These are phyloP conservation scores for Apocheima hispidaria DNA, from an alignment of 2,888 invertebrate species.

Conservation along the genomic window DNA sequence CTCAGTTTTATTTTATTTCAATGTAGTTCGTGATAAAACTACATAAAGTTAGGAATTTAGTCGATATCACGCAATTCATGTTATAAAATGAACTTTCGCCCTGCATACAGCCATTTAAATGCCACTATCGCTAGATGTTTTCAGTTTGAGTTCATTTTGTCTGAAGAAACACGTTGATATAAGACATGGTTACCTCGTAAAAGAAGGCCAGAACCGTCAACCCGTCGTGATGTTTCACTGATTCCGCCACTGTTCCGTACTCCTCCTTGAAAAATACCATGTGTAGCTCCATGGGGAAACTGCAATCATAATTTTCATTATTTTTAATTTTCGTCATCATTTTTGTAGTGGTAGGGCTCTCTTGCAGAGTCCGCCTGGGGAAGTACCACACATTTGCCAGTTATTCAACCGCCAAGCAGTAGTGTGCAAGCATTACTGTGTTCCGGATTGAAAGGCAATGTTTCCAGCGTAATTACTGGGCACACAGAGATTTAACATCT, in stretches of 20 bases:
- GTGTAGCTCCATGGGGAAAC: conserved; percentile 92
- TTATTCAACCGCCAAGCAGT: too few species aligned
- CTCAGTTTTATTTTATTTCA: neutral
- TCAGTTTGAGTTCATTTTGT: neutral
- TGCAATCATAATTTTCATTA: conserved; percentile 52
- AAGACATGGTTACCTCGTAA: conserved; percentile 87
- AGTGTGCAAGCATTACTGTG: too few species aligned
- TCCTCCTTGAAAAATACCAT: conserved; percentile 90
- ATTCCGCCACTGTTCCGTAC: conserved; percentile 87
- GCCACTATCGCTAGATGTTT: neutral
- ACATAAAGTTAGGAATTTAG: neutral
- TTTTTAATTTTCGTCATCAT: too few species aligned
- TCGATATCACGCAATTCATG: conserved; percentile 16
- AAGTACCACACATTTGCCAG: too few species aligned
- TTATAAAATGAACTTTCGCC: conserved; percentile 1
- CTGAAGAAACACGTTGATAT: conserved; percentile 29
- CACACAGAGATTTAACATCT: too few species aligned
- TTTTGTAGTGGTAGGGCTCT: too few species aligned
- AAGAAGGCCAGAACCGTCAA: conserved; percentile 92
- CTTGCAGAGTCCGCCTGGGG: too few species aligned
- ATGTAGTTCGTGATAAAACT: conserved; percentile 8
- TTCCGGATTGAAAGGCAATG: too few species aligned
- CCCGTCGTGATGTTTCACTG: conserved; percentile 89
- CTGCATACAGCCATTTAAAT: neutral
- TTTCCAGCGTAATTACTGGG: too few species aligned